These are phyloP conservation scores for Pocillopora damicornis DNA, from an alignment of 64 coral and sea anemone genomes.

Conservation along the genomic window DNA sequence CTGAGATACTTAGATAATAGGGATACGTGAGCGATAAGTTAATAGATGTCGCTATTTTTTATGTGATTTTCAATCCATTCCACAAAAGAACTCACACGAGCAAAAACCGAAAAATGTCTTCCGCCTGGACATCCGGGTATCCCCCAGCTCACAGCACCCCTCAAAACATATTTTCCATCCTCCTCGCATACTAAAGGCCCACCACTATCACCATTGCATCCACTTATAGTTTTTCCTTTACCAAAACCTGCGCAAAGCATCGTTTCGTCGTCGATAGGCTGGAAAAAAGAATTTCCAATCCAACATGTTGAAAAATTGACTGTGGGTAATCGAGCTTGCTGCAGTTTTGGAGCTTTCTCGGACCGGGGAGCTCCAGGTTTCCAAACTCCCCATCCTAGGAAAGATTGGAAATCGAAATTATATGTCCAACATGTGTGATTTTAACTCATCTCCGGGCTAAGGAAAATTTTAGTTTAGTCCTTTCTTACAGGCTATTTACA, in stretches of 20 bases:
- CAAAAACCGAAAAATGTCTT: constrained; percentile 47
- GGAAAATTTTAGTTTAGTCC: not conserved
- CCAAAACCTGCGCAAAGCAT: constrained; percentile 82
- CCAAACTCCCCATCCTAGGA: constrained; percentile 19
- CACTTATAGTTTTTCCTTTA: constrained; percentile 33
- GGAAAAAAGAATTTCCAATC: constrained; percentile 69
- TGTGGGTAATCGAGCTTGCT: constrained; percentile 54
- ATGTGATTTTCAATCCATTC: constrained; percentile 56
- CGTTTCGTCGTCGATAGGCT: constrained; percentile 50
- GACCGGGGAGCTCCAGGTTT: not conserved
- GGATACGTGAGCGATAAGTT: not conserved
- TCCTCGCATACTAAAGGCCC: constrained; percentile 65
- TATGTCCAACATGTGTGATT: not conserved
- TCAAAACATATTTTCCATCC: constrained; percentile 44
- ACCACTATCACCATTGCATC: constrained; percentile 87
- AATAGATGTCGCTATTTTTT: constrained; percentile 35
- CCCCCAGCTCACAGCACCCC: constrained; percentile 71
- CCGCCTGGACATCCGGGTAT: constrained; percentile 49
- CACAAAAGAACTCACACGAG: constrained; percentile 54
- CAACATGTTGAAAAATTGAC: constrained; percentile 52
- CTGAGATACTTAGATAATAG: not conserved
- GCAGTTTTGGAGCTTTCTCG: constrained; percentile 36
- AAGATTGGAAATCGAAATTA: not conserved
- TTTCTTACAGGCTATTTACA: not conserved
- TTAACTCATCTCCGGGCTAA: too few relatives aligned